phyloP scores from a whole-genome alignment of 2,888 invertebrate genomes.

The Physocephala rufipes region DNA sequence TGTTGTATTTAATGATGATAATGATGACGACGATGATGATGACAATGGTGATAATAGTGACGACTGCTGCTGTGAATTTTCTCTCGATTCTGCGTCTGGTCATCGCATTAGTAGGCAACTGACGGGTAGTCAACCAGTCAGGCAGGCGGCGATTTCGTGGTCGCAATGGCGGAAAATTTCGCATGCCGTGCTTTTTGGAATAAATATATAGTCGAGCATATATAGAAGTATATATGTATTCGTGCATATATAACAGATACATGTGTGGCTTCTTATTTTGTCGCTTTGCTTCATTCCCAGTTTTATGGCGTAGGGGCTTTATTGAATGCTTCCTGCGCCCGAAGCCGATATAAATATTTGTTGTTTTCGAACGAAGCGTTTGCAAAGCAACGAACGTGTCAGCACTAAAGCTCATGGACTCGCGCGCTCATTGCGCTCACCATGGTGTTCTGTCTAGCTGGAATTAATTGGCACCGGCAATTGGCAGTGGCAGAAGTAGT shows the following conservation, averaged over 20 bases:
- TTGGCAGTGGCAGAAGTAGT: no score
- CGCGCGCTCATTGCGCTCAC: not conserved
- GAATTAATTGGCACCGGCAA: no score
- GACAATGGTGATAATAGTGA: conserved; percentile 16
- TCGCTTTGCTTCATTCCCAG: conserved; percentile 2
- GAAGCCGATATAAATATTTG: not conserved
- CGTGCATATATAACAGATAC: no score
- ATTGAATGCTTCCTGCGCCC: conserved; percentile 13
- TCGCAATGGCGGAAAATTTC: no score
- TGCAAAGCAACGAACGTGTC: not conserved
- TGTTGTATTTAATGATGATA: not conserved
- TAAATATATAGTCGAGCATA: no score
- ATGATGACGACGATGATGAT: conserved; percentile 30
- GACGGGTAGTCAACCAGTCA: not conserved
- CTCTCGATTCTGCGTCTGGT: conserved; percentile 11
- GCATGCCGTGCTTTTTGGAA: no score
- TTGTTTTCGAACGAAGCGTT: not conserved
- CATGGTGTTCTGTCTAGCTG: not conserved
- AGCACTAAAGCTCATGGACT: not conserved
- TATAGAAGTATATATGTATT: no score
- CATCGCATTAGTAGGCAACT: not conserved
- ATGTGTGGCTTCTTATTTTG: not conserved
- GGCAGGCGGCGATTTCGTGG: not conserved
- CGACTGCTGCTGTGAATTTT: conserved; percentile 16
- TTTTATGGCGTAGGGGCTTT: conserved; percentile 17